A percentile compares a stretch with the other conserved stretches of the same genome.
phyloP scores from a whole-genome alignment of 2,113 vertebrate species.

The Malurus alboscapulatus region DNA sequence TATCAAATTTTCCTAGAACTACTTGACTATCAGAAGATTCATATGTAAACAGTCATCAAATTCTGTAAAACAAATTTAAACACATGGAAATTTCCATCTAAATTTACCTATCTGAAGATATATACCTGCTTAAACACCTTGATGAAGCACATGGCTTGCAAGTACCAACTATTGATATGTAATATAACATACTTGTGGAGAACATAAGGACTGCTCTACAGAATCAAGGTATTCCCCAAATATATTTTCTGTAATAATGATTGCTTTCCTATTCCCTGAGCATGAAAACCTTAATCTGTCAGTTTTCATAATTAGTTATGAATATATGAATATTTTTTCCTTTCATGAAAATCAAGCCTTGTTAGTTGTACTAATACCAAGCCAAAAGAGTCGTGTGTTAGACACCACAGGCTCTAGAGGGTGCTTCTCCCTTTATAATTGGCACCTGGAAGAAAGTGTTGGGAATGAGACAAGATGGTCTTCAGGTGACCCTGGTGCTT shows the following conservation, averaged over 20 bases:
- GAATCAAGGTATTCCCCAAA: neutral
- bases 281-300: neutral
- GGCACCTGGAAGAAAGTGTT: neutral
- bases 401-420: neutral
- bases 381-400: neutral
- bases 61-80: neutral
- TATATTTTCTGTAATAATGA: neutral
- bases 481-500: neutral
- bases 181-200: neutral
- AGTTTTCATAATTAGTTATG: neutral
- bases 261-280: neutral
- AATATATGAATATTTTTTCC: neutral
- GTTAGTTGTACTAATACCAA: neutral
- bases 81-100: neutral
- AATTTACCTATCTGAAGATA: neutral
- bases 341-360: neutral
- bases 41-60: neutral
- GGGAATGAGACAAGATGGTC: neutral
- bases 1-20: neutral
- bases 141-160: neutral
- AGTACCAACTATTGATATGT: neutral
- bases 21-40: neutral
- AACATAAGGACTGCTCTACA: neutral
- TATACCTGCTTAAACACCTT: neutral
- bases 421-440: neutral